A percentile compares a stretch with the other conserved stretches of the same genome.
Evolutionary conservation across 2,888 invertebrate species (phyloP).

Genomic region (Urechis unicinctus): DNA sequence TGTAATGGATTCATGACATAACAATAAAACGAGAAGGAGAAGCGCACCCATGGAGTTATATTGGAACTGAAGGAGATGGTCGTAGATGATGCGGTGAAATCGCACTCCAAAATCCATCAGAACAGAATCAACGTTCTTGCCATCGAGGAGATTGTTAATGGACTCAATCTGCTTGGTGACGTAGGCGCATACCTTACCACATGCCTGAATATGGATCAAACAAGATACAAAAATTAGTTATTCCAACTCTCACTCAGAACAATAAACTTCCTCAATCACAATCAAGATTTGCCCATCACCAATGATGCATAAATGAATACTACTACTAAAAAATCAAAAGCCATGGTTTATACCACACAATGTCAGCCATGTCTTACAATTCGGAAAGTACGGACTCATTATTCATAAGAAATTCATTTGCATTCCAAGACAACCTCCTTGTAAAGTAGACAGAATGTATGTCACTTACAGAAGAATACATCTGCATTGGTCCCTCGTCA

Average conservation of each 20-base stretch:
- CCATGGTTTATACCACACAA: no score
- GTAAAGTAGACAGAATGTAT: no score
- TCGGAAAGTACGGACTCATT: no score
- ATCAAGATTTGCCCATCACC: no score
- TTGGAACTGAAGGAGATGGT: conserved; percentile 88
- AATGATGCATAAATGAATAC: no score
- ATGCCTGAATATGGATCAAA: conserved; percentile 30
- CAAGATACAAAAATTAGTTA: not conserved
- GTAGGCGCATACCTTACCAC: conserved; percentile 40
- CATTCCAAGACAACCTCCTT: no score
- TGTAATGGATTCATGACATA: no score
- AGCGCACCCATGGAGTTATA: conserved; percentile 80
- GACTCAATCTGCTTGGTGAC: conserved; percentile 61
- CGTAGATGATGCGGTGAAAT: conserved; percentile 88
- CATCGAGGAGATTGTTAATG: conserved; percentile 78
- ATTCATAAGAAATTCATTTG: not conserved
- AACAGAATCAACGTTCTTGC: conserved; percentile 81
- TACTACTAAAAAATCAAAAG: no score
- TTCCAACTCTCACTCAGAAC: not conserved
- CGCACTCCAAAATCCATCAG: conserved; percentile 82
- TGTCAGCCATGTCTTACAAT: no score
- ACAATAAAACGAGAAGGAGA: no score
- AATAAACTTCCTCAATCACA: no score
- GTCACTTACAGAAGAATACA: conserved; percentile 61
- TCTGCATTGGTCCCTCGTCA: conserved; percentile 35